Conservation (phyloP, 2,113 vertebrate species). For the mouse (Mus musculus) region DNA sequence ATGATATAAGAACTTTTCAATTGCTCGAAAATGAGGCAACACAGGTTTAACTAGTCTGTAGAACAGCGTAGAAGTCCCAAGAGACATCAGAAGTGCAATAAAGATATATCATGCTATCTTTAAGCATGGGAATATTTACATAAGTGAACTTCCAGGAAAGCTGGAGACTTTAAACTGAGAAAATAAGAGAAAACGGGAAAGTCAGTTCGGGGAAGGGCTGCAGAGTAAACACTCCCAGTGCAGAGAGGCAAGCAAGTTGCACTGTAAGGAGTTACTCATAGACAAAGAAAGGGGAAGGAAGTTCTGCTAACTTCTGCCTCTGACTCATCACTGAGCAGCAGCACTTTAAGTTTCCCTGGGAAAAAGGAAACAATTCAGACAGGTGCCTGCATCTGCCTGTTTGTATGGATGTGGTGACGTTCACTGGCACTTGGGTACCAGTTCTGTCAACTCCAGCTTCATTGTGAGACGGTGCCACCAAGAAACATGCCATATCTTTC, state of each 20-base stretch:
- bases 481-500: background rate
- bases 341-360: background rate
- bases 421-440: accelerated
- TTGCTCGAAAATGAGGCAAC: background rate
- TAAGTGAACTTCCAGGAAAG: constrained; percentile 39
- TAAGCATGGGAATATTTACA: background rate
- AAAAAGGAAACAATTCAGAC: background rate
- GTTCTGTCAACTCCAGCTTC: background rate
- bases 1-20: background rate
- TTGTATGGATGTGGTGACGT: background rate
- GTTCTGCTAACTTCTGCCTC: background rate
- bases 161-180: background rate
- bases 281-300: background rate
- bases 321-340: background rate
- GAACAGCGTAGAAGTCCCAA: background rate
- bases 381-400: too few relatives aligned
- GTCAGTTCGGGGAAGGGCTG: accelerated
- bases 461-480: background rate
- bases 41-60: background rate
- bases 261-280: background rate
- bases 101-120: background rate
- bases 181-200: background rate
- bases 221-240: background rate
- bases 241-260: background rate
- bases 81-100: background rate